phyloP scores from a whole-genome alignment of 2,888 invertebrate genomes.

The Prosopocoilus inquinatus region DNA sequence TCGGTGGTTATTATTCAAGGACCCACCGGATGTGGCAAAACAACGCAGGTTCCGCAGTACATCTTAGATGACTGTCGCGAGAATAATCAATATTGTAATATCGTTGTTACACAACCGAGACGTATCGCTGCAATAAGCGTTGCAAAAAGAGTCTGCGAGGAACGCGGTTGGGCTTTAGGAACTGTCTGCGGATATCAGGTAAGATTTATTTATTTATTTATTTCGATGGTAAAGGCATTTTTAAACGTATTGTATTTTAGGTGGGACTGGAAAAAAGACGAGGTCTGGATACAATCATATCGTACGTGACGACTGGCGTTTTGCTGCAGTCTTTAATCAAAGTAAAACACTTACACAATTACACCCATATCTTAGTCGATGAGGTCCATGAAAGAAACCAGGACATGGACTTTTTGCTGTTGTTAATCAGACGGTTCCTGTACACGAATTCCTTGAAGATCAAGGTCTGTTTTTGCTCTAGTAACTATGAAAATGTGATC shows the following conservation, averaged over 20 bases:
- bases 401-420: constrained; percentile 86
- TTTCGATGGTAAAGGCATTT: neutral
- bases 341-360: constrained; percentile 70
- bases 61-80: constrained; percentile 77
- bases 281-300: constrained; percentile 69
- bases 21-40: constrained; percentile 93
- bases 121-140: constrained; percentile 91
- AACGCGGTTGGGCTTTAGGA: constrained; percentile 80
- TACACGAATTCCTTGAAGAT: constrained; percentile 63
- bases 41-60: constrained; percentile 89
- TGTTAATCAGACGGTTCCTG: constrained; percentile 77
- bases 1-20: constrained; percentile 82
- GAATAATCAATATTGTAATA: constrained; percentile 70
- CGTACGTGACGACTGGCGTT: constrained; percentile 88
- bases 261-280: constrained; percentile 67
- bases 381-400: constrained; percentile 93
- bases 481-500: neutral
- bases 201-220: constrained; percentile 20
- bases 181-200: constrained; percentile 89
- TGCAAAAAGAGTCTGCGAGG: constrained; percentile 78
- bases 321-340: constrained; percentile 74
- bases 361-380: constrained; percentile 87
- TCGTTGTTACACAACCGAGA: constrained; percentile 90
- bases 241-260: constrained; percentile 44
- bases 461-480: constrained; percentile 51